Conservation (phyloP, 2,797 vertebrate genomes). For the Protosalanx chinensis region DNA sequence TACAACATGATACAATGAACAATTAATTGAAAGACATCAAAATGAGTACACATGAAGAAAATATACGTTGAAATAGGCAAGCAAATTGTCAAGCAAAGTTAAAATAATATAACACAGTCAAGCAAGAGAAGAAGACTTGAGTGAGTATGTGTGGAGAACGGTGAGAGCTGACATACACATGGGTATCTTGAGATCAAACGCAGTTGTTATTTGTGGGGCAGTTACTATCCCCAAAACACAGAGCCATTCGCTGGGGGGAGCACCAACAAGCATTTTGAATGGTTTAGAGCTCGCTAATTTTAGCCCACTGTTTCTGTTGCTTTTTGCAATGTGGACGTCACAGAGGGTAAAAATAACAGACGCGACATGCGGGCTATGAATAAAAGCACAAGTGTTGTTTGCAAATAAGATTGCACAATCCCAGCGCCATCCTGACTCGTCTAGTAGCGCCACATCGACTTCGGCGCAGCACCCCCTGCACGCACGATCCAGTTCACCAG, state of each 20-base stretch:
- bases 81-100: constrained; percentile 4
- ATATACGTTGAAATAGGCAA: constrained; percentile 30
- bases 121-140: constrained; percentile 16
- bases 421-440: constrained; percentile 57
- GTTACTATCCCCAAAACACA: constrained; percentile 55
- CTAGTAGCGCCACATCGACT: constrained; percentile 58
- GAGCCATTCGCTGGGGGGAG: constrained; percentile 45
- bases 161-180: constrained; percentile 23
- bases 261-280: constrained; percentile 59
- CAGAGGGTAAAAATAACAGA: constrained; percentile 73
- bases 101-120: neutral
- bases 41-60: constrained; percentile 15
- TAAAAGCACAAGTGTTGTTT: constrained; percentile 77
- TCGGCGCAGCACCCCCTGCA: constrained; percentile 41
- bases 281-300: constrained; percentile 71
- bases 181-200: constrained; percentile 30
- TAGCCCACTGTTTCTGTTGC: constrained; percentile 80
- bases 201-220: constrained; percentile 53
- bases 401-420: constrained; percentile 81
- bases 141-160: constrained; percentile 45
- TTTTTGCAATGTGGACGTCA: constrained; percentile 71
- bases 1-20: neutral
- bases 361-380: constrained; percentile 64
- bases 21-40: neutral
- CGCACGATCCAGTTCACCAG: constrained; percentile 50